A percentile compares a stretch with the other conserved stretches of the same genome.
These are phyloP conservation scores for Pangasius larnaudii DNA, from an alignment of 2,797 vertebrate species.

Conservation along the genomic window DNA sequence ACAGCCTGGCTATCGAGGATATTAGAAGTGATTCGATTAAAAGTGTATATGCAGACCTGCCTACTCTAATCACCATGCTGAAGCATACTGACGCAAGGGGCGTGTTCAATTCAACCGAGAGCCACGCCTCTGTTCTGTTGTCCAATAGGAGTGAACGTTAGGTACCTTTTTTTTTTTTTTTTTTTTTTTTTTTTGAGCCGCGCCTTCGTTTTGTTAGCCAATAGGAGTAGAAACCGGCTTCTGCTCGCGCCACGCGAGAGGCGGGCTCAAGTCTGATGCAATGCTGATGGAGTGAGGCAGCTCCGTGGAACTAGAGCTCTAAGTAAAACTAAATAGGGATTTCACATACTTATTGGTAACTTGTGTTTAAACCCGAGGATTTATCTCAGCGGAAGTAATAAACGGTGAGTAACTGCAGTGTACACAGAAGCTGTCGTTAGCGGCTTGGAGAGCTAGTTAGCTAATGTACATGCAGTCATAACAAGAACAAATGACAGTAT, in stretches of 20 bases:
- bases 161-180: background rate
- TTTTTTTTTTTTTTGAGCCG: background rate
- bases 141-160: constrained; percentile 9
- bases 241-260: background rate
- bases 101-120: background rate
- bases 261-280: constrained; percentile 33
- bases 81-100: background rate
- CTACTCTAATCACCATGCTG: background rate
- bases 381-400: background rate
- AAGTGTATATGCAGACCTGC: no score
- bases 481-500: background rate
- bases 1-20: background rate
- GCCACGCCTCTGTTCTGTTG: background rate
- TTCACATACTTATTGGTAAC: background rate
- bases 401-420: constrained; percentile 7
- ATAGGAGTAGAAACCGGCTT: constrained; percentile 19
- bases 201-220: background rate
- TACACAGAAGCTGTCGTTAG: background rate
- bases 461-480: background rate
- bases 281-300: constrained; percentile 8
- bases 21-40: background rate
- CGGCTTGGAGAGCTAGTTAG: background rate
- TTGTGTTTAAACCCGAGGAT: background rate
- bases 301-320: background rate
- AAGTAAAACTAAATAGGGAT: background rate